Evolutionary conservation across 2,888 invertebrate species (phyloP), one percentile per base, ranked within the genome.

Genomic region (Portevinia maculata): DNA sequence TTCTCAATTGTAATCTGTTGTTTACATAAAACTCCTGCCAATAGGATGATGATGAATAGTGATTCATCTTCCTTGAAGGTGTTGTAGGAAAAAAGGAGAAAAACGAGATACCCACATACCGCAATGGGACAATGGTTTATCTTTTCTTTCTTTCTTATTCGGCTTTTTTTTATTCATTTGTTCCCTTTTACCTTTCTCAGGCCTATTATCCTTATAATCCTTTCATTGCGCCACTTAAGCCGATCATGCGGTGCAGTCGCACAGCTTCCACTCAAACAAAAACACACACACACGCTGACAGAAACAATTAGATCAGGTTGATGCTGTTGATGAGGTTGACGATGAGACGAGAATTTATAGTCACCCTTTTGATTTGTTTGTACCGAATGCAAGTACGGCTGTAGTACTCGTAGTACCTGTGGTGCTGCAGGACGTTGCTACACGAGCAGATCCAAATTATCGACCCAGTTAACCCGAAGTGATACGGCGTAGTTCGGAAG

Each of bases 141-240:
- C 48, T 41, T 41, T 15, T 30, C 32, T 46, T 4, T 37, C 19
- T 46, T 44, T 8, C 32, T 50, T n/a, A n/a, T n/a, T n/a, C n/a
- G n/a, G n/a, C 5, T 46, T 17, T 65, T 39, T 50, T 60, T 8
- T 19, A 69, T 69, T 75, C 53, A 69, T 78, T 64, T 64, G 46
- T 48, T 70, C 48, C 13, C 15, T 8, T 59, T 71, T 48, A 75
- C 71, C 83, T 65, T 65, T 71, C 60, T 60, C 21, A 28, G 46
- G 34, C 46, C 55, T 52, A 65, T 83, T 83, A 83, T 78, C 71
- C 71, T 83, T 28, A 85, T 89, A 90, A 90, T 90, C 89, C 90
- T 89, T 90, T 90, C 89, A 90, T 87, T 90, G 88, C 86, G 89
- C 88, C 89, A 88, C 90, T 90, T 90, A 89, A 90, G 90, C 89